These are phyloP conservation scores for Disparrhopalites patrizii DNA, from an alignment of 2,888 invertebrate species.

Conservation along the genomic window DNA sequence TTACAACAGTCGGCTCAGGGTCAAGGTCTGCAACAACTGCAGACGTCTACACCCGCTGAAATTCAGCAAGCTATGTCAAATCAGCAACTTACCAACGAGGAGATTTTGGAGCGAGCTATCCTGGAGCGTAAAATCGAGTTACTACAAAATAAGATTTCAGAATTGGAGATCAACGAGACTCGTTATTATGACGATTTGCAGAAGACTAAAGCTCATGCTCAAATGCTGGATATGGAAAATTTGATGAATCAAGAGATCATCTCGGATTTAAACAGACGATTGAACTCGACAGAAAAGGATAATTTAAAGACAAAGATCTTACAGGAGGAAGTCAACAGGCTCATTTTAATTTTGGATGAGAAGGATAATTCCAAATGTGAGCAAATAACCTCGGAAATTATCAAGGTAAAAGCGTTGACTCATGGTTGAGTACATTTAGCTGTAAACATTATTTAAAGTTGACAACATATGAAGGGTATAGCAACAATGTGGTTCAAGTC, in stretches of 20 bases:
- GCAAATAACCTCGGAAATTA: conserved; percentile 77
- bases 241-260: conserved; percentile 36
- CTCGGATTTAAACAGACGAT: conserved; percentile 27
- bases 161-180: conserved; percentile 44
- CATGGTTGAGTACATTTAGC: too few species aligned
- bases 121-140: conserved; percentile 45
- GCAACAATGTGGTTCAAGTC: too few species aligned
- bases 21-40: not conserved
- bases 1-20: not conserved
- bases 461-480: too few species aligned
- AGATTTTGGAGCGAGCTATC: conserved; percentile 13
- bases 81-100: conserved; percentile 13
- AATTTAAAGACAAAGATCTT: conserved; percentile 37
- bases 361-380: conserved; percentile 75
- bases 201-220: conserved; percentile 20
- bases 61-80: not conserved
- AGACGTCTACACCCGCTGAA: not conserved
- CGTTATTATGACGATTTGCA: conserved; percentile 27
- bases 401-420: conserved; percentile 54
- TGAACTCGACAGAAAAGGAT: conserved; percentile 35
- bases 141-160: conserved; percentile 43
- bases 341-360: conserved; percentile 58
- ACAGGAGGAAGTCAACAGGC: conserved; percentile 37
- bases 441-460: too few species aligned
- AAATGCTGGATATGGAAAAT: conserved; percentile 42